Base-by-base conservation (phyloP, 2,113 vertebrate genomes). In the Prinia subflava region DNA sequence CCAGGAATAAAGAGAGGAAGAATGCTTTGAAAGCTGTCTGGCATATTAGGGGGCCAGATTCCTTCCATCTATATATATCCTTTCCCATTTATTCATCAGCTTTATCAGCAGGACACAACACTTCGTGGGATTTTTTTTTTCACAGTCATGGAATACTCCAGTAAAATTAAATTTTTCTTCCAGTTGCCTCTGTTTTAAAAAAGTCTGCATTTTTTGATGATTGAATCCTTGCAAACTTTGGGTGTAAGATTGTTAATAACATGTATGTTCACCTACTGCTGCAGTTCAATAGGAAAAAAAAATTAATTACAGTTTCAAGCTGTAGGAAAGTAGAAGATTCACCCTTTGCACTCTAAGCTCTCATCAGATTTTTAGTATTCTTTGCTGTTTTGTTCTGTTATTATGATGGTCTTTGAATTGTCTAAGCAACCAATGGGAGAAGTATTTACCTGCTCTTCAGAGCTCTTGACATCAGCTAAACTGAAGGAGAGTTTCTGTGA, bases 391-490 rank as follows among this genome's bases (percentile, higher is more conserved):
- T 67, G 8, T 78, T 92, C 60, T 83, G 39, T 65, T 77, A 64
- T 46, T 90, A 76, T 44, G n/a, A 90, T 82, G 53, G 76, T 78
- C 46, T 76, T 63, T 62, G 74, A 92, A 78, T 64, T 73, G 46
- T 63, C 75, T 59, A 77, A 84, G 50, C 56, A 94, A 81, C 80
- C 91, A 87, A 37, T 60, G 35, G 62, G 57, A 91, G 56, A 95
- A 71, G 31, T 37, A 73, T 56, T 71, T 69, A 69, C 49, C 87
- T 91, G 41, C 65, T 84, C 44, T 84, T 73, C 64, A 69, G 39
- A 47, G 47, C 23, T 79, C 87, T 92, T 96, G 84, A 84, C 79
- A 90, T 90, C 87, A 94, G 30, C 50, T 73, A 79, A n/a, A n/a
- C n/a, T n/a, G n/a, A n/a, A n/a, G n/a, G n/a, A n/a, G n/a, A n/a